These are phyloP conservation scores for Neuroterus valhalla DNA, from an alignment of 1,140 invertebrate species.

Conservation along the genomic window DNA sequence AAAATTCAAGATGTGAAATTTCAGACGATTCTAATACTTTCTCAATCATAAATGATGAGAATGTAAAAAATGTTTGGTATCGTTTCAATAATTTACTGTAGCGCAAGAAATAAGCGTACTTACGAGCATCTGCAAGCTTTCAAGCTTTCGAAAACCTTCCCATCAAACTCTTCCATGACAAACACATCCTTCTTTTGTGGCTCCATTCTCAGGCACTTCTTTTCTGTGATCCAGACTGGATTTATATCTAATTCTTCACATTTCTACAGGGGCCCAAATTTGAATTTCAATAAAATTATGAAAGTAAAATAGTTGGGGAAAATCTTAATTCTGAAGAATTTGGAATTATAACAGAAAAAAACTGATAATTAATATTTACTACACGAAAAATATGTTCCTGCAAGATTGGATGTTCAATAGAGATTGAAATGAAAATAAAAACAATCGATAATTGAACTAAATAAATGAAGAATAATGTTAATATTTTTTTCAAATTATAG, in stretches of 20 bases:
- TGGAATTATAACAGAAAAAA: too few relatives aligned
- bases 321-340: too few relatives aligned
- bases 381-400: too few relatives aligned
- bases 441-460: neutral
- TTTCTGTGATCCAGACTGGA: conserved; percentile 75
- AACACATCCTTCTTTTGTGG: conserved; percentile 84
- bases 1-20: too few relatives aligned
- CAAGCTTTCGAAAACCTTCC: conserved; percentile 81
- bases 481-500: conserved; percentile 22
- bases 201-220: conserved; percentile 70
- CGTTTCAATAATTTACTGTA: too few relatives aligned
- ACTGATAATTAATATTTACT: too few relatives aligned
- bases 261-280: conserved; percentile 67
- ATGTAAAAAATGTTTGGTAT: too few relatives aligned
- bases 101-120: conserved; percentile 64
- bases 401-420: neutral
- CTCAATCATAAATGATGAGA: too few relatives aligned
- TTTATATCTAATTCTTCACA: conserved; percentile 73
- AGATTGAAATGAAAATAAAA: neutral
- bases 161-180: conserved; percentile 84
- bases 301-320: too few relatives aligned
- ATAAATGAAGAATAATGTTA: conserved; percentile 17
- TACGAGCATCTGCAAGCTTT: conserved; percentile 80
- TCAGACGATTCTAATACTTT: too few relatives aligned
- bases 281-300: conserved; percentile 25